Evolutionary conservation across 2,888 invertebrate species (phyloP).

Genomic region (Bruchidius siliquastri): DNA sequence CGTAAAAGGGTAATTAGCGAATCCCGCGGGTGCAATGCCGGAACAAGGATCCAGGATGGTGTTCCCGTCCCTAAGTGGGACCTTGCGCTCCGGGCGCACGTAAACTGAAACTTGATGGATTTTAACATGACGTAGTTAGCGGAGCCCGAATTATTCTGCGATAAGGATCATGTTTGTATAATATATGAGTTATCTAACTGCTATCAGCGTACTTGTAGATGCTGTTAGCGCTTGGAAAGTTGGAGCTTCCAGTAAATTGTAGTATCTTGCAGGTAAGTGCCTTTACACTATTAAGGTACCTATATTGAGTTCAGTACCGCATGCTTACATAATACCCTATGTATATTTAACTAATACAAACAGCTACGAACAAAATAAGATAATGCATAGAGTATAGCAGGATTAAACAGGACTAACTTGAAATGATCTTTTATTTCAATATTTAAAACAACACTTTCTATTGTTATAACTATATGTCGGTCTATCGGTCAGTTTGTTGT

Average conservation of each 20-base stretch:
- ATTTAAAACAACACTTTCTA: no score
- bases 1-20: background rate
- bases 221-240: background rate
- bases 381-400: no score
- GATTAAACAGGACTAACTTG: no score
- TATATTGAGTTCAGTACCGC: no score
- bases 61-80: background rate
- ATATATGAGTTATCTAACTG: background rate
- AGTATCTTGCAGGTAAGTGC: background rate
- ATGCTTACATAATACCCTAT: no score
- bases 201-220: background rate
- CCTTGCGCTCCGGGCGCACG: background rate
- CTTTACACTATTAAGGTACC: background rate
- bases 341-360: no score
- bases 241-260: background rate
- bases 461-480: no score
- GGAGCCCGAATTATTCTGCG: background rate
- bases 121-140: background rate
- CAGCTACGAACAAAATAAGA: no score
- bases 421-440: no score
- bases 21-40: background rate
- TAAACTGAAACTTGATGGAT: background rate
- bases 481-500: no score
- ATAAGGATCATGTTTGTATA: background rate
- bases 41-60: background rate